Conservation (phyloP, 2,888 invertebrate species). For the Cataglyphis livida region DNA sequence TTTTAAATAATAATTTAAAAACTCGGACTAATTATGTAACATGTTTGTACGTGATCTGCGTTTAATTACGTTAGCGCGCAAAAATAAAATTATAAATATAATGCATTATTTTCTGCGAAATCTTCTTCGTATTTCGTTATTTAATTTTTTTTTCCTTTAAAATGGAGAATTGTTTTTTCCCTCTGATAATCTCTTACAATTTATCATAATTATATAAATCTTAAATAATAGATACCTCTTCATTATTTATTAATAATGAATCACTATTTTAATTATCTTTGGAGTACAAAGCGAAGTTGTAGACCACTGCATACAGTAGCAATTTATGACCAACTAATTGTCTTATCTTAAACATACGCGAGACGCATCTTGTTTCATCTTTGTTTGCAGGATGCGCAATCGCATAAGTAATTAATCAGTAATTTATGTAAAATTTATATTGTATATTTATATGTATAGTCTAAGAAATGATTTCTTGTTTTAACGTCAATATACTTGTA, state of each 20-base stretch:
- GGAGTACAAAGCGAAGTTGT: not conserved
- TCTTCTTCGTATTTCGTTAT: not conserved
- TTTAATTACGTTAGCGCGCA: not conserved
- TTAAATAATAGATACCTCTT: not conserved
- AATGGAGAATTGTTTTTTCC: not conserved
- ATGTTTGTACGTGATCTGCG: not conserved
- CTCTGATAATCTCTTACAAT: not conserved
- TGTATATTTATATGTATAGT: no score
- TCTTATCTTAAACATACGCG: constrained; percentile 52
- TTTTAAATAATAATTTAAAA: not conserved
- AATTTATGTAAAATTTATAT: not conserved
- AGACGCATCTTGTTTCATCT: not conserved
- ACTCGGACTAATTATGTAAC: not conserved
- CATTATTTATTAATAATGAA: not conserved
- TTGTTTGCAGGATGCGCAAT: constrained; percentile 19
- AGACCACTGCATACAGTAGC: not conserved
- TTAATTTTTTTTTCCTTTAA: not conserved
- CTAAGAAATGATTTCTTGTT: not conserved
- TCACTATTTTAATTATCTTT: not conserved
- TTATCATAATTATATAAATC: not conserved
- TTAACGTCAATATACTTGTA: not conserved
- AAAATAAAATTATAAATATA: not conserved
- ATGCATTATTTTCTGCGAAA: not conserved
- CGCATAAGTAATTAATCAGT: not conserved
- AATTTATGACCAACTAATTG: constrained; percentile 53